Percentiles rank a stretch among this genome's conserved stretches.
Conservation (phyloP, 2,888 invertebrate species). For the Sinelater perroti region DNA sequence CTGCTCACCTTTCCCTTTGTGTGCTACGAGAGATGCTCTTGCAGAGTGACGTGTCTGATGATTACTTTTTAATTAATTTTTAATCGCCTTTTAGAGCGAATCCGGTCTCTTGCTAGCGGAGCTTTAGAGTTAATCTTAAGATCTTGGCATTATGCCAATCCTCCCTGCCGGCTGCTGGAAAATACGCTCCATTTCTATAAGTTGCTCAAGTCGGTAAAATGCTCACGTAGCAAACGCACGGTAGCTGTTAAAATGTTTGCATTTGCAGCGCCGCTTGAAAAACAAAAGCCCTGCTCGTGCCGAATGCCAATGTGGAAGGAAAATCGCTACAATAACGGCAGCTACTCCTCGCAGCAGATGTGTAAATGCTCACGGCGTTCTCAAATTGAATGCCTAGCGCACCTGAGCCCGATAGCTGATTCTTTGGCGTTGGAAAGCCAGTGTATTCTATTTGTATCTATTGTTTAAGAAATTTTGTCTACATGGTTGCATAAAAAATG, state of each 20-base stretch:
- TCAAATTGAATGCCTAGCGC: constrained; percentile 19
- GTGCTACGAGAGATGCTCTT: neutral
- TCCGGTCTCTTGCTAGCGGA: neutral
- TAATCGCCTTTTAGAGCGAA: neutral
- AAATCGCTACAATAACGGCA: constrained; percentile 34
- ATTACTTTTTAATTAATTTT: neutral
- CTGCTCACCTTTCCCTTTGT: constrained; percentile 6
- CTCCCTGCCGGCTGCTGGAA: neutral
- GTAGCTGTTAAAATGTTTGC: neutral
- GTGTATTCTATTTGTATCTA: no score
- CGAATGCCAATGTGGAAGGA: constrained; percentile 26
- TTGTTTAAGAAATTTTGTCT: no score
- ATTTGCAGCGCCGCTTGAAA: neutral
- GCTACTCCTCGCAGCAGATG: constrained; percentile 21
- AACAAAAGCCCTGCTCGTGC: constrained; percentile 22
- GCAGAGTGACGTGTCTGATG: neutral
- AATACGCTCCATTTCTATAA: neutral
- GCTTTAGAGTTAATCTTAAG: neutral
- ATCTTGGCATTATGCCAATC: no score
- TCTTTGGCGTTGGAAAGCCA: no score
- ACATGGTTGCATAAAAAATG: no score
- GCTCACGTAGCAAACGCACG: constrained; percentile 5
- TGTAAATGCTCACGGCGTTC: constrained; percentile 25
- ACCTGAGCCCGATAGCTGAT: constrained; percentile 28
- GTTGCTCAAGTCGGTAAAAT: neutral